phyloP scores from a whole-genome alignment of 53 echinoderm and acorn worm species.

The Pentamera pediparva region DNA sequence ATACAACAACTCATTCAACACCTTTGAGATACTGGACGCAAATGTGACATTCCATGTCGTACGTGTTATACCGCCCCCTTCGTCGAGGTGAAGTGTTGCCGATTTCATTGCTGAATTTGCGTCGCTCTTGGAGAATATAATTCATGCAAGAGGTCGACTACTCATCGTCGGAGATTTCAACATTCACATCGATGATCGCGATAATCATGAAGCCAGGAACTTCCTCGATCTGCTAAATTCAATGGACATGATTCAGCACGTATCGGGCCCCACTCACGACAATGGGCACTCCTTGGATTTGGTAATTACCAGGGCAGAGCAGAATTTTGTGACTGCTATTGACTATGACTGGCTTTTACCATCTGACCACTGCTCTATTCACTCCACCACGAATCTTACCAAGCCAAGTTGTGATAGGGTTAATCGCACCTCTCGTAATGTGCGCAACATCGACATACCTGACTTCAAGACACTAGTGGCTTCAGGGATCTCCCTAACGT shows the following conservation, averaged over 20 bases:
- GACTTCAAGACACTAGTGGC: neutral
- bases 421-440: neutral
- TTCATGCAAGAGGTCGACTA: neutral
- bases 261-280: neutral
- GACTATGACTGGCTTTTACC: constrained; percentile 3
- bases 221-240: no score
- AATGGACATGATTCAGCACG: no score
- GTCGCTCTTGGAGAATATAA: neutral
- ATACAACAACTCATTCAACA: neutral
- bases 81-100: no score
- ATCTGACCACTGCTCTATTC: constrained; percentile 10
- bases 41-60: neutral
- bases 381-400: neutral
- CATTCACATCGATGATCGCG: no score
- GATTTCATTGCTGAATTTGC: no score
- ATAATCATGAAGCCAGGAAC: no score
- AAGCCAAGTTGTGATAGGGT: neutral
- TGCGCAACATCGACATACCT: neutral
- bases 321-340: neutral
- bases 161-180: no score
- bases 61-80: neutral
- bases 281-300: neutral
- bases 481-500: neutral
- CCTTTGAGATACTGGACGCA: no score
- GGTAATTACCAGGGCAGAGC: neutral